Evolutionary conservation across 2,888 invertebrate genomes (phyloP).

Genomic region (Hirtodrosophila alboralis): DNA sequence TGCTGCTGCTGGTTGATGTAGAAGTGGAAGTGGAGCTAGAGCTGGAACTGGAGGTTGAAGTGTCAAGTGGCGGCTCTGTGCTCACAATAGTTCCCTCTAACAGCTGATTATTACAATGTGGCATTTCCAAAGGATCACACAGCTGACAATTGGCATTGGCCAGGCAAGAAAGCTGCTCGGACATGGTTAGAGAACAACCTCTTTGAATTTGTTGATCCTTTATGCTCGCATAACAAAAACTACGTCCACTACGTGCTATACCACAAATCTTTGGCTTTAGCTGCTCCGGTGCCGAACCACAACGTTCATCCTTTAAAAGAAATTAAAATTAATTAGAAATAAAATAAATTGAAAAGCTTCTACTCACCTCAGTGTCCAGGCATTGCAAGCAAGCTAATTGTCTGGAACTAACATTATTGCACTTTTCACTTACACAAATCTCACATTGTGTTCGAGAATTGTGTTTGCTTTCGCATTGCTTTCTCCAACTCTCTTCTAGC

Average conservation of each 20-base stretch:
- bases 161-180: conserved; percentile 45
- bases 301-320: conserved; percentile 29
- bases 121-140: conserved; percentile 49
- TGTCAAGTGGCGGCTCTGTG: conserved; percentile 15
- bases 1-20: conserved; percentile 2
- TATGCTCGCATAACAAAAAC: conserved; percentile 48
- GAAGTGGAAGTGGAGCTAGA: conserved; percentile 16
- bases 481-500: conserved; percentile 34
- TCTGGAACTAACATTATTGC: conserved; percentile 58
- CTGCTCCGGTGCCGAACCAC: conserved; percentile 29
- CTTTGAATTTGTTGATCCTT: conserved; percentile 26
- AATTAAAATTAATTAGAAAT: background rate
- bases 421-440: conserved; percentile 53
- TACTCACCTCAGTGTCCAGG: conserved; percentile 55
- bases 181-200: conserved; percentile 45
- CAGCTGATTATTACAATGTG: conserved; percentile 42
- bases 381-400: conserved; percentile 68
- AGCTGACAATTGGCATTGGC: conserved; percentile 49
- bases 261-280: conserved; percentile 33
- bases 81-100: conserved; percentile 12
- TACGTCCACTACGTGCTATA: conserved; percentile 55
- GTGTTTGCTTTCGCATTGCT: conserved; percentile 26
- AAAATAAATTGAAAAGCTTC: too few species aligned
- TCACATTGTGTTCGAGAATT: conserved; percentile 33
- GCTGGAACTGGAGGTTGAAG: conserved; percentile 19